Percentiles rank a stretch among this genome's conserved stretches.
phyloP scores from a whole-genome alignment of 1,140 invertebrate species.

The Amphibalanus amphitrite region DNA sequence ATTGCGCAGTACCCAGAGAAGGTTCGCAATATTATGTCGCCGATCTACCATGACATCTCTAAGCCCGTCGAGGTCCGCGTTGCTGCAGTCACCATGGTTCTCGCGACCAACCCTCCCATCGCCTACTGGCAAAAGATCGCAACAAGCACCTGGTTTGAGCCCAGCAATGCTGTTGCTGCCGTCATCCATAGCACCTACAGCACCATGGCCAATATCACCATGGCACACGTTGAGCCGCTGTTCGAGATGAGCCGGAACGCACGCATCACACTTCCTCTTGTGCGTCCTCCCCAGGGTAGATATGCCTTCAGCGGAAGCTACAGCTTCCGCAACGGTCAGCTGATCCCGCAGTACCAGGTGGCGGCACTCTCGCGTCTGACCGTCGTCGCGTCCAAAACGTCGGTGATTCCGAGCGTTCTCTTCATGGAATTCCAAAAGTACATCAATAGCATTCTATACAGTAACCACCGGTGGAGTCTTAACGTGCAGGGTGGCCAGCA shows the following conservation, averaged over 20 bases:
- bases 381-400: background rate
- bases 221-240: background rate
- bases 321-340: background rate
- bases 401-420: background rate
- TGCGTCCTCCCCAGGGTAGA: background rate
- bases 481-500: background rate
- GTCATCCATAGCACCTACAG: constrained; percentile 14
- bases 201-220: constrained; percentile 8
- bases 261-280: background rate
- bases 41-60: background rate
- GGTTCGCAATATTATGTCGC: background rate
- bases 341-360: background rate
- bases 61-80: constrained; percentile 11
- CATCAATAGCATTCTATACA: background rate
- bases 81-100: constrained; percentile 15
- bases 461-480: background rate
- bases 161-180: constrained; percentile 9
- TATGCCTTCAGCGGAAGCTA: background rate
- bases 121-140: constrained; percentile 13
- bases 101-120: constrained; percentile 11
- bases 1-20: background rate
- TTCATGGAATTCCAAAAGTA: background rate
- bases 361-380: background rate
- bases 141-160: constrained; percentile 16
- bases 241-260: background rate